phyloP scores from a whole-genome alignment of 1,140 invertebrate genomes.

The Danaus melanippus region DNA sequence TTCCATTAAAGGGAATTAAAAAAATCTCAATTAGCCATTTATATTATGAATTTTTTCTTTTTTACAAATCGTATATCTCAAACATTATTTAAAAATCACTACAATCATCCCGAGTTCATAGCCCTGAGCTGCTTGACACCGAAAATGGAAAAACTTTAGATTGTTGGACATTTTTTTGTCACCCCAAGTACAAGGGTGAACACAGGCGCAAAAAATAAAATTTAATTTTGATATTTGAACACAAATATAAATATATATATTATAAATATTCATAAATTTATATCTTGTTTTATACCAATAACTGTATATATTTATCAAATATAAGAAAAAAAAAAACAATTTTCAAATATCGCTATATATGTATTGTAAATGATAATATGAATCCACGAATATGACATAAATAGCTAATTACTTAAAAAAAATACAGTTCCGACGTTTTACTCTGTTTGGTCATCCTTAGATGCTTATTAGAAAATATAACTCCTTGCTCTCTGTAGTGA shows the following conservation, averaged over 20 bases:
- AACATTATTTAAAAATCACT: constrained; percentile 2
- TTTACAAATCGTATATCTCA: no score
- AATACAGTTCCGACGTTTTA: not conserved
- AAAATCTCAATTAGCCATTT: no score
- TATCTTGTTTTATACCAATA: not conserved
- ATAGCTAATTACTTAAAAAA: no score
- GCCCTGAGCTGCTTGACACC: constrained; percentile 12
- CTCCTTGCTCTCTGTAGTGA: constrained; percentile 6
- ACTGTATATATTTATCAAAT: no score
- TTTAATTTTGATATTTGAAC: no score
- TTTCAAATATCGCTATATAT: no score
- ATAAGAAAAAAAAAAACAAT: no score
- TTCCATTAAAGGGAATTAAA: no score
- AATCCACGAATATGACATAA: no score
- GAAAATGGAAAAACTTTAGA: constrained; percentile 24
- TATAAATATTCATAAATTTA: not conserved
- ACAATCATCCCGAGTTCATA: constrained; percentile 12
- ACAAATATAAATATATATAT: no score
- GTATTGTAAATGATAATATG: no score
- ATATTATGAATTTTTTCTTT: no score
- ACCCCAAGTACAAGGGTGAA: constrained; percentile 4
- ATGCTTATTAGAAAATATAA: constrained; percentile 13
- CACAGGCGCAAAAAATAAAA: not conserved
- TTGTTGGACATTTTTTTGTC: constrained; percentile 16
- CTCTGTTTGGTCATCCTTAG: not conserved